These are phyloP conservation scores for Neomicropteryx cornuta DNA, from an alignment of 1,140 invertebrate genomes.

Conservation along the genomic window DNA sequence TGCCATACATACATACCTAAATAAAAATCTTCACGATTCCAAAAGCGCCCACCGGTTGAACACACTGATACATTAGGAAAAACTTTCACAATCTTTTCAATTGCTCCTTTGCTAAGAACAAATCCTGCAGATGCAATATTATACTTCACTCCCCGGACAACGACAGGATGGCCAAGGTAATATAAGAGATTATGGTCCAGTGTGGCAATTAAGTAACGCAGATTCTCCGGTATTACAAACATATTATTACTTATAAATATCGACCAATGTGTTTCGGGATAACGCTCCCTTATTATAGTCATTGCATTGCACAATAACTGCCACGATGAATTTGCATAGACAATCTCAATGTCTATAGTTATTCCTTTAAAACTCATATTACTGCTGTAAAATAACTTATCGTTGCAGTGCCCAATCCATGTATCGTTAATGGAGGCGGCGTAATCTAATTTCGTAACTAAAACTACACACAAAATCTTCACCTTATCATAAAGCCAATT, in stretches of 20 bases:
- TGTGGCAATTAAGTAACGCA: constrained; percentile 30
- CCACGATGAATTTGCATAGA: constrained; percentile 29
- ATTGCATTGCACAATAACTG: constrained; percentile 33
- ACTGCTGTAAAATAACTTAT: constrained; percentile 10
- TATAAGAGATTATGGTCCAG: constrained; percentile 25
- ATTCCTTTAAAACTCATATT: constrained; percentile 3
- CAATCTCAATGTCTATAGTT: constrained; percentile 2
- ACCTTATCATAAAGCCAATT: constrained; percentile 7
- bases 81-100: constrained; percentile 23
- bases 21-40: constrained; percentile 46
- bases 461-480: constrained; percentile 10
- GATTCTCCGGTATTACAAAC: constrained; percentile 38
- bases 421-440: constrained; percentile 9
- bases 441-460: constrained; percentile 8
- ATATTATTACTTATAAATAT: constrained; percentile 39
- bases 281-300: constrained; percentile 21
- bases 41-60: constrained; percentile 33
- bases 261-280: constrained; percentile 26
- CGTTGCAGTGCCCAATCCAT: constrained; percentile 11
- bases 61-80: constrained; percentile 34
- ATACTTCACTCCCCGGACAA: constrained; percentile 36
- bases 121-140: constrained; percentile 41
- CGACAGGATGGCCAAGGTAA: constrained; percentile 39
- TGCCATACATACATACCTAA: constrained; percentile 33
- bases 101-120: constrained; percentile 33